Evolutionary conservation across 2,113 vertebrate species (phyloP).

Genomic region (Ptyas mucosa): DNA sequence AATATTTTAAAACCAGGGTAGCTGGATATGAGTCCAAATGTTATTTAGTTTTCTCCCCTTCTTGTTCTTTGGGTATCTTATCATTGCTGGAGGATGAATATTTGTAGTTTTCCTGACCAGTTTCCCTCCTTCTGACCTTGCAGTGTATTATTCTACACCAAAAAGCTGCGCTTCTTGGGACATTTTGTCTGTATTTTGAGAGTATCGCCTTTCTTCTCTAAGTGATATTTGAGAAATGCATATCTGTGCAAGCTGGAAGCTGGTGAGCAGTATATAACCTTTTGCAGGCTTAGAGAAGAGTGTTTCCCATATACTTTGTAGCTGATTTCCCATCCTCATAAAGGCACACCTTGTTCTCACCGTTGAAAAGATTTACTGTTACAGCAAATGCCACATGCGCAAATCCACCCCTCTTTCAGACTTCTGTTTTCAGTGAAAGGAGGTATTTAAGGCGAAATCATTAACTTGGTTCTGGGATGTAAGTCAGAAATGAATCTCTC

Average conservation of each 20-base stretch:
- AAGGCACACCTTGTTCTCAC: background rate
- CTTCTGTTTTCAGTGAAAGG: background rate
- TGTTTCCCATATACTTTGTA: background rate
- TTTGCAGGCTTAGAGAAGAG: background rate
- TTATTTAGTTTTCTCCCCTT: background rate
- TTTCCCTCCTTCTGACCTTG: background rate
- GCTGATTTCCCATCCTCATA: background rate
- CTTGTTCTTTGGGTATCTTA: background rate
- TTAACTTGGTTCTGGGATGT: background rate
- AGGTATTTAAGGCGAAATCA: background rate
- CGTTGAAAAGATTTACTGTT: background rate
- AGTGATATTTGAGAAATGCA: background rate
- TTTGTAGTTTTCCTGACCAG: background rate
- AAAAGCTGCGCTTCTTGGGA: background rate
- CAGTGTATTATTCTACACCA: background rate
- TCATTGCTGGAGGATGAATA: background rate
- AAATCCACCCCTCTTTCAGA: background rate
- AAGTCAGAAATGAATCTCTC: background rate
- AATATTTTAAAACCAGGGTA: slow-evolving; percentile 6
- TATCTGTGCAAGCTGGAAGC: background rate
- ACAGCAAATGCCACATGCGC: background rate
- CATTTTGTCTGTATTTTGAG: background rate
- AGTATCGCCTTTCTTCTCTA: background rate
- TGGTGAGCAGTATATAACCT: background rate
- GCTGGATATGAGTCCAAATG: background rate